phyloP scores from a whole-genome alignment of 2,113 vertebrate species.

The Brienomyrus longianalis region DNA sequence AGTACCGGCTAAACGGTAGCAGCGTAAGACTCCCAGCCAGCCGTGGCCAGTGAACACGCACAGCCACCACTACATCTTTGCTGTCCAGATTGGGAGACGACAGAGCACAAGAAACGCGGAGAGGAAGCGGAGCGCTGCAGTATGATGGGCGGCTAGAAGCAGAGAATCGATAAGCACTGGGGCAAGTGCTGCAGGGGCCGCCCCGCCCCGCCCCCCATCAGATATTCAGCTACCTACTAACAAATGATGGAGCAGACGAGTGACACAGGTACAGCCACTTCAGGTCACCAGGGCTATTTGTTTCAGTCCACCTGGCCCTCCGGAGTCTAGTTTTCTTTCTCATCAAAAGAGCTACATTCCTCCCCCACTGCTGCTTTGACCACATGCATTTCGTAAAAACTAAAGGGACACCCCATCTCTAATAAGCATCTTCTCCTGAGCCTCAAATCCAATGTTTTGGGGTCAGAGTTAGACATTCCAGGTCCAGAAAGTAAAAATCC shows the following conservation, averaged over 20 bases:
- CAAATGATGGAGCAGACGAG: not conserved
- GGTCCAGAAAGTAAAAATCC: not conserved
- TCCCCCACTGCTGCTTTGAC: not conserved
- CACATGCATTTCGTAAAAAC: not conserved
- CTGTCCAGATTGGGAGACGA: not conserved
- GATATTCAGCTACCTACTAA: not conserved
- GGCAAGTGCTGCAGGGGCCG: not conserved
- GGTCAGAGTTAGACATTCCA: not conserved
- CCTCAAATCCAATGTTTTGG: not conserved
- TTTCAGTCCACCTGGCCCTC: not conserved
- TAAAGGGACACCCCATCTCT: not conserved
- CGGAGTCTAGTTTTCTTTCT: not conserved
- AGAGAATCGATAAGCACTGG: not conserved
- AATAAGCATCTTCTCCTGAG: not conserved
- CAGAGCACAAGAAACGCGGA: not conserved
- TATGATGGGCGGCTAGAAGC: not conserved
- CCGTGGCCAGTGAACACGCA: not conserved
- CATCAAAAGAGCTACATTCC: not conserved
- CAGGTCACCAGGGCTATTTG: not conserved
- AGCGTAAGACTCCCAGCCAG: not conserved
- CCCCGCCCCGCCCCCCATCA: not conserved
- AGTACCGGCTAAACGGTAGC: not conserved
- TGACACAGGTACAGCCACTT: not conserved
- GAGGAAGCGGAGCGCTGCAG: not conserved
- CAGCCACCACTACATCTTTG: not conserved